These are phyloP conservation scores for Prenolepis imparis DNA, from an alignment of 2,888 invertebrate species.

Conservation along the genomic window DNA sequence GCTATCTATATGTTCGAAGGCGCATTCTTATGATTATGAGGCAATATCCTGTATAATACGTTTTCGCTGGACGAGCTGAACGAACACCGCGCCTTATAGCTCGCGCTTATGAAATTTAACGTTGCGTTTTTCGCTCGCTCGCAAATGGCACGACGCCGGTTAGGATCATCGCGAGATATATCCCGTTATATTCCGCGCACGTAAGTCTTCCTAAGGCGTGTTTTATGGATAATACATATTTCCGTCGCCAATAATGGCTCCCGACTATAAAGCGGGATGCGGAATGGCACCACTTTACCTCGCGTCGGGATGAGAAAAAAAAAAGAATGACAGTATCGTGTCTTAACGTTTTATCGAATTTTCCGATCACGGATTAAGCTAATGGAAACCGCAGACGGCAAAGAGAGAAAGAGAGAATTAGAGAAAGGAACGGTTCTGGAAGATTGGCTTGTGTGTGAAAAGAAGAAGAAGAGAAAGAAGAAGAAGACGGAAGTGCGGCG, in stretches of 20 bases:
- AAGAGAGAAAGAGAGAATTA: not conserved
- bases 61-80: not conserved
- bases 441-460: not conserved
- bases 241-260: constrained; percentile 61
- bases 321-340: constrained; percentile 53
- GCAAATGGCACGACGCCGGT: constrained; percentile 46
- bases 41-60: not conserved
- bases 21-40: not conserved
- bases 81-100: not conserved
- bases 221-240: constrained; percentile 67
- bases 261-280: constrained; percentile 60
- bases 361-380: constrained; percentile 62
- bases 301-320: constrained; percentile 40
- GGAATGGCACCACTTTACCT: constrained; percentile 46
- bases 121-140: not conserved
- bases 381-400: constrained; percentile 48
- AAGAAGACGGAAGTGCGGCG: not conserved
- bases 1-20: not conserved
- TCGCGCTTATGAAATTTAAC: constrained; percentile 41
- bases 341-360: constrained; percentile 67
- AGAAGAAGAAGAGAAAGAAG: not conserved
- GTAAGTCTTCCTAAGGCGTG: constrained; percentile 54
- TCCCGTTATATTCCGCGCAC: constrained; percentile 29
- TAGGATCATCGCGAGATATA: constrained; percentile 21
- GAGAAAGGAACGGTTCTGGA: not conserved